Evolutionary conservation across 2,113 vertebrate genomes (phyloP), one percentile per base, ranked within the genome.

Genomic region (Eulemur macaco): DNA sequence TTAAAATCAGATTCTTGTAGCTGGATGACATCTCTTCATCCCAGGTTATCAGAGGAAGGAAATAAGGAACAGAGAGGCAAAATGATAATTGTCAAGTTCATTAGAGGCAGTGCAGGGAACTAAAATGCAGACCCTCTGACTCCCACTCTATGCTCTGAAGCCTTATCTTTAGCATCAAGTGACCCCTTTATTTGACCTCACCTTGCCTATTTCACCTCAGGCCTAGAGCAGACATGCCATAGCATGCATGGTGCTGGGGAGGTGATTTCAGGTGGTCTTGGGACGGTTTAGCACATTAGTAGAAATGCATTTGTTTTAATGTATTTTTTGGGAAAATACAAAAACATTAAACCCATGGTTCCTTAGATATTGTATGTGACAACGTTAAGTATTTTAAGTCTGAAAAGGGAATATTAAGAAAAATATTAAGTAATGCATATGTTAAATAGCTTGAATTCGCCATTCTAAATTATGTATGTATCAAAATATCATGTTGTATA

Each of bases 221-320:
- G 37, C 8, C 23, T 73, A 21, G 13, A 71, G 1, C 2, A 13
- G 29, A 54, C 58, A 8, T 1, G 2, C 39, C 34, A 8, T 29
- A 42, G 34, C 56, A 18, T 9, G 9, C 17, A 1, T 0, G 20
- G n/a, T 64, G 42, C 78, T 92, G 37, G 8, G 47, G n/a, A 66
- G 15, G 29, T 10, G 37, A 3, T 71, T 39, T 39, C 21, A 29
- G 18, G 45, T 47, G 42, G 45, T 31, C 31, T 2, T 1, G 34
- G 50, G 6, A 69, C 18, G 47, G 14, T 71, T 84, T 74, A 56
- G 23, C 23, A 60, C 8, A 31, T 89, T 88, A 52, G 52, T 88
- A 74, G 64, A 89, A 81, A 82, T 31, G 9, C 47, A 68, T 91
- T 90, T 94, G 34, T 80, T 94, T 95, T 34, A 14, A 82, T 82